These are phyloP conservation scores for Vulpes ferrilata DNA, from an alignment of 2,113 vertebrate species.

Conservation along the genomic window DNA sequence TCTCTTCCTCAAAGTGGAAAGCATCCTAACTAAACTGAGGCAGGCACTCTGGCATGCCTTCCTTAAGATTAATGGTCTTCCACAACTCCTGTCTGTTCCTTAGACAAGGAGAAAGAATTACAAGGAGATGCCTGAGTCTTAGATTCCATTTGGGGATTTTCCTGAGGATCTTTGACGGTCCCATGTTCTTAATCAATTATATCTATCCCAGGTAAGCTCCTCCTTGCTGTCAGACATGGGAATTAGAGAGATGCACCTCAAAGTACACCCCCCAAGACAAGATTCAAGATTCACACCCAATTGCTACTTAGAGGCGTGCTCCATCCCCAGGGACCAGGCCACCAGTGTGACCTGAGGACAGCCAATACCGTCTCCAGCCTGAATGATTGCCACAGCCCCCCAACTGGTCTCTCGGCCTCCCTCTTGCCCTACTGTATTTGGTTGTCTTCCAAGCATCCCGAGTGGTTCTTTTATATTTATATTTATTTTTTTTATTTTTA, in stretches of 20 bases:
- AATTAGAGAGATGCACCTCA: neutral
- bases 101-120: neutral
- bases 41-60: neutral
- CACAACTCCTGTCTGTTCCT: neutral
- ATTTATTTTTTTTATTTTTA: neutral
- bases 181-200: neutral
- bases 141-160: neutral
- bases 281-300: neutral
- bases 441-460: neutral
- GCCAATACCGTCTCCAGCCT: neutral
- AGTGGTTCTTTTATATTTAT: neutral
- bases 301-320: neutral
- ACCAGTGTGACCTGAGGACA: neutral
- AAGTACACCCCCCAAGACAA: neutral
- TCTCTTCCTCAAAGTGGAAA: constrained; percentile 35
- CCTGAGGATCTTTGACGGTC: neutral
- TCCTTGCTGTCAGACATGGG: neutral
- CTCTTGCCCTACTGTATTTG: neutral
- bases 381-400: neutral
- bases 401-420: neutral
- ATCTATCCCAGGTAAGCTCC: neutral
- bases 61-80: neutral
- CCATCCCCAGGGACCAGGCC: neutral
- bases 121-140: neutral
- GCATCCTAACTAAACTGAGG: neutral